Evolutionary conservation across 2,113 vertebrate species (phyloP), one percentile per base, ranked within the genome.

Genomic region (Laterallus jamaicensis): DNA sequence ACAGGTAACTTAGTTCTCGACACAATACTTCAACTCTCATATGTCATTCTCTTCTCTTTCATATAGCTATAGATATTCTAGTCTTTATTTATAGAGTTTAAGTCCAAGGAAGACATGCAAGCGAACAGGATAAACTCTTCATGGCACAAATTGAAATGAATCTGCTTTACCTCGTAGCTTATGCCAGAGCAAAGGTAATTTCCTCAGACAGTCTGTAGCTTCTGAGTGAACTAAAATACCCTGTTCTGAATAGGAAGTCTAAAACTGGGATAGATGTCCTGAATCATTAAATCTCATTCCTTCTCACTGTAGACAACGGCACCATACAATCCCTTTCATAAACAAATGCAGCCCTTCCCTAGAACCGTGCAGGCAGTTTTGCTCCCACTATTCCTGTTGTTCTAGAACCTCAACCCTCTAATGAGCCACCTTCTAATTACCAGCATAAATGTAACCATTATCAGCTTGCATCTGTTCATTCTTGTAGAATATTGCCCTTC

Each of bases 351-450:
- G 75, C 17, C 55, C 29, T 88, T 74, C 28, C 71, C 32, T 42
- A 86, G 54, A 93, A 77, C 14, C 3, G 2, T 15, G 8, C 28
- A 66, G 74, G 15, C 31, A 85, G 40, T 75, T 93, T 75, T 74
- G 24, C 47, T 91, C 56, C 73, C 35, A 47, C 22, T 75, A 21
- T 39, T 92, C 35, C 86, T 90, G 63, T 69, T 95, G 81, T 79
- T 93, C 62, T 91, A 88, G 88, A 84, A 81, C 32, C 20, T 95
- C 86, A 71, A 1, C 0, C 37, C 35, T 81, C 69, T 93, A 88
- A 92, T 24, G 9, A 92, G 54, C 26, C 15, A 15, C 76, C 60
- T 96, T 82, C 69, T 90, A 96, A 68, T 68, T 89, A 91, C 26
- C 26, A 82, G 42, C 32, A 71, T 40, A 92, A 90, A 80, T 21